phyloP scores from a whole-genome alignment of 1,140 invertebrate genomes.

The Philotrypesis tridentata region DNA sequence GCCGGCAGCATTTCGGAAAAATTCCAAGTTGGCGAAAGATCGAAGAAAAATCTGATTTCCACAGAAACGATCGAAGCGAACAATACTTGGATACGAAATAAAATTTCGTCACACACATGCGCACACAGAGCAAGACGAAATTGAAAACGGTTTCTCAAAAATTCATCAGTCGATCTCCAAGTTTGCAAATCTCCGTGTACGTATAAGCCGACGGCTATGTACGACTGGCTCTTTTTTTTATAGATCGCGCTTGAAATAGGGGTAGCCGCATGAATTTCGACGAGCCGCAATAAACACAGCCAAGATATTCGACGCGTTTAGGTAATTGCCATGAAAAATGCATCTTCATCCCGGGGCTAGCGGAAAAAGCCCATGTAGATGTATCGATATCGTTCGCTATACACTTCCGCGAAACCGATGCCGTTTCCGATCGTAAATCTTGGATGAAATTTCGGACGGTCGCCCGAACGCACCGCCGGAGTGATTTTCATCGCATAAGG shows the following conservation, averaged over 20 bases:
- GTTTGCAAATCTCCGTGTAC: not conserved
- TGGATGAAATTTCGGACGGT: conserved; percentile 22
- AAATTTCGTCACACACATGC: too few species aligned
- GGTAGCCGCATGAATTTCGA: conserved; percentile 29
- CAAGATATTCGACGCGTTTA: conserved; percentile 9
- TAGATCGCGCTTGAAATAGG: not conserved
- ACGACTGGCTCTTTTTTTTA: not conserved
- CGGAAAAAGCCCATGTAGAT: not conserved
- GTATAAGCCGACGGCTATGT: not conserved
- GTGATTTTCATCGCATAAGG: not conserved
- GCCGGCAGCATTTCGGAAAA: too few species aligned
- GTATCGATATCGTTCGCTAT: too few species aligned
- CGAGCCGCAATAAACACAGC: not conserved
- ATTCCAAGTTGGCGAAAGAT: too few species aligned
- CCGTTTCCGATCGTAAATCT: conserved; percentile 17
- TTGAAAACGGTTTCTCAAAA: not conserved
- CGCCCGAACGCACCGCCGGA: not conserved
- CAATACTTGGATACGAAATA: too few species aligned
- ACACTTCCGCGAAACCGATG: conserved; percentile 10
- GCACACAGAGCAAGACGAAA: not conserved
- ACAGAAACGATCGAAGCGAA: too few species aligned
- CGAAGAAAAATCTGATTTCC: too few species aligned
- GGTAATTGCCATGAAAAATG: conserved; percentile 31
- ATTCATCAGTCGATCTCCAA: not conserved
- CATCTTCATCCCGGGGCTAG: conserved; percentile 10